Percentiles rank a stretch among this genome's conserved stretches.
phyloP scores from a whole-genome alignment of 2,888 invertebrate genomes.

The Tridacna gigas region DNA sequence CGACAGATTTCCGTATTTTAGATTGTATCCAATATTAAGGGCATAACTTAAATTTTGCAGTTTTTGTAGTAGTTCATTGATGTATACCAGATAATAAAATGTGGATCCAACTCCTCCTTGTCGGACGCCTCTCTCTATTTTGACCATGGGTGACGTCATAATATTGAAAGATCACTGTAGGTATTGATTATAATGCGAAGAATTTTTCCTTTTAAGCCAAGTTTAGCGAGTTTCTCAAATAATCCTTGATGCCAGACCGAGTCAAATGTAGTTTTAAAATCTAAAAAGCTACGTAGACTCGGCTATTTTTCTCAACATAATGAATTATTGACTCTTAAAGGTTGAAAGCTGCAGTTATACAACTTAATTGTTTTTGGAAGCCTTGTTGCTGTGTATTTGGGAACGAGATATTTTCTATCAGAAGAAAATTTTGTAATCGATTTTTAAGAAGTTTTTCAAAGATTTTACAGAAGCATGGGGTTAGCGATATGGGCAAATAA shows the following conservation, averaged over 20 bases:
- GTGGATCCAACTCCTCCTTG: background rate
- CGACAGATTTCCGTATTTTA: background rate
- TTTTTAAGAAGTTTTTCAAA: conserved; percentile 1
- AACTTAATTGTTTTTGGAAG: background rate
- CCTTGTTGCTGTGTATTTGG: background rate
- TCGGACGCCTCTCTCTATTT: conserved; percentile 10
- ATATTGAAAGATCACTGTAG: background rate
- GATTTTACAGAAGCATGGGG: conserved; percentile 1
- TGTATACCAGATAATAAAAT: background rate
- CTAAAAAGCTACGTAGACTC: conserved; percentile 4
- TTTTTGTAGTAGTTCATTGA: background rate
- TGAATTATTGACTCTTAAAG: background rate
- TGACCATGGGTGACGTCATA: background rate
- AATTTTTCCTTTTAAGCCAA: background rate
- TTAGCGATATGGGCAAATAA: background rate
- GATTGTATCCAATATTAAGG: background rate
- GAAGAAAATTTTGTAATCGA: background rate
- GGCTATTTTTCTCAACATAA: background rate
- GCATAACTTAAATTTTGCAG: background rate
- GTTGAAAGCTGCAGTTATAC: background rate
- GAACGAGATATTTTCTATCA: background rate
- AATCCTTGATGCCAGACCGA: background rate
- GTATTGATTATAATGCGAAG: background rate
- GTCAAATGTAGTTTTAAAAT: background rate
- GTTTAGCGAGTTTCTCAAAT: background rate